Percentiles rank a stretch among this genome's conserved stretches.
Evolutionary conservation across 2,797 vertebrate genomes (phyloP).

Genomic region (Luscinia luscinia): DNA sequence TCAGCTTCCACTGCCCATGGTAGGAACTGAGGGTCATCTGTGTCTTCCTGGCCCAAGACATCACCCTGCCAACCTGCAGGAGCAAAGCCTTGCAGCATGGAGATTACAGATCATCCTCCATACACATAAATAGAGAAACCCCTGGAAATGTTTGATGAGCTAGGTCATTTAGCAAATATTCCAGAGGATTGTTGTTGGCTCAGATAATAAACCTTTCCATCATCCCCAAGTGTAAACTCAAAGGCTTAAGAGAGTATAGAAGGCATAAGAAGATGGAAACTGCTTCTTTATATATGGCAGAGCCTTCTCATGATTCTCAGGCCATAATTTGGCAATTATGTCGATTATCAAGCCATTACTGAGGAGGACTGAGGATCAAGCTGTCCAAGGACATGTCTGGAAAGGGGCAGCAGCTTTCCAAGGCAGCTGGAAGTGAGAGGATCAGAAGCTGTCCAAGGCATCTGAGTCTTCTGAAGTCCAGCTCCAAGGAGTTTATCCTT

Average conservation of each 20-base stretch:
- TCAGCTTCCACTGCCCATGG: not conserved
- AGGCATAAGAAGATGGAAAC: not conserved
- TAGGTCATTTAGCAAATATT: not conserved
- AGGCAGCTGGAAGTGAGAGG: not conserved
- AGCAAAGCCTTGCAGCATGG: not conserved
- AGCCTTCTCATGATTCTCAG: not conserved
- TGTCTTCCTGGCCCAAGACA: not conserved
- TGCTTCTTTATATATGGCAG: not conserved
- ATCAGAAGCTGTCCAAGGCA: not conserved
- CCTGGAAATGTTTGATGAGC: not conserved
- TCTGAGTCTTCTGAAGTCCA: not conserved
- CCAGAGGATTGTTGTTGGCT: not conserved
- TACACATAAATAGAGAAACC: not conserved
- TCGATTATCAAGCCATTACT: not conserved
- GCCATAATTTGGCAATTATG: not conserved
- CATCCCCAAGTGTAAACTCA: not conserved
- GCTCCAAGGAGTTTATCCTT: not conserved
- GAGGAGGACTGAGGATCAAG: not conserved
- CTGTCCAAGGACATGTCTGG: not conserved
- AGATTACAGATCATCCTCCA: not conserved
- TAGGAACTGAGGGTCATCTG: not conserved
- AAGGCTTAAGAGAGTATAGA: not conserved
- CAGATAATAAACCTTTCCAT: not conserved
- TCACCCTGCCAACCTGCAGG: not conserved
- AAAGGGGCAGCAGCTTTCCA: not conserved